Conservation (phyloP, 2,888 invertebrate species). For the Macrosoma leucophasiata region DNA sequence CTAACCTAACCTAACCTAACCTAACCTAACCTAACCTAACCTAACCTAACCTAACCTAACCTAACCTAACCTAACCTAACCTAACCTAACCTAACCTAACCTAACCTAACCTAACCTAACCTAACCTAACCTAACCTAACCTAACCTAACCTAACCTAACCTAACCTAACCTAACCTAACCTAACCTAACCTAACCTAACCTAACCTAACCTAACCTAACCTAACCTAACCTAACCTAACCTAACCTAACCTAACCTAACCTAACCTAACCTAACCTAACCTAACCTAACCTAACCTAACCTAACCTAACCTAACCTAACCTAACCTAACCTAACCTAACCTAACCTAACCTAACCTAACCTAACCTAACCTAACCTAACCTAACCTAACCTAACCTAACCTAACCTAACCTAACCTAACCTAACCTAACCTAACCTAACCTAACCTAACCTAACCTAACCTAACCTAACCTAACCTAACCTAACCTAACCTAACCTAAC, state of each 20-base stretch:
- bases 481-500: slow-evolving; percentile 25
- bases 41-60: slow-evolving; percentile 38
- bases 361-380: slow-evolving; percentile 7
- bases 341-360: slow-evolving; percentile 8
- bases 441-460: slow-evolving; percentile 8
- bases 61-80: slow-evolving; percentile 30
- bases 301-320: slow-evolving; percentile 12
- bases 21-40: slow-evolving; percentile 31
- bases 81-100: slow-evolving; percentile 27
- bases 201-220: slow-evolving; percentile 14
- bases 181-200: slow-evolving; percentile 10
- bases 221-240: slow-evolving; percentile 14
- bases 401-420: slow-evolving; percentile 9
- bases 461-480: slow-evolving; percentile 10
- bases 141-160: slow-evolving; percentile 14
- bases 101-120: slow-evolving; percentile 24
- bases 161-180: slow-evolving; percentile 7
- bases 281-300: slow-evolving; percentile 14
- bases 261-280: slow-evolving; percentile 14
- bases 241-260: slow-evolving; percentile 14
- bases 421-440: slow-evolving; percentile 8
- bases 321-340: slow-evolving; percentile 7
- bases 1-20: slow-evolving; percentile 41
- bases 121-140: slow-evolving; percentile 16
- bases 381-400: slow-evolving; percentile 12